Conservation (phyloP, 2,888 invertebrate species). For the Caenorhabditis uteleia region DNA sequence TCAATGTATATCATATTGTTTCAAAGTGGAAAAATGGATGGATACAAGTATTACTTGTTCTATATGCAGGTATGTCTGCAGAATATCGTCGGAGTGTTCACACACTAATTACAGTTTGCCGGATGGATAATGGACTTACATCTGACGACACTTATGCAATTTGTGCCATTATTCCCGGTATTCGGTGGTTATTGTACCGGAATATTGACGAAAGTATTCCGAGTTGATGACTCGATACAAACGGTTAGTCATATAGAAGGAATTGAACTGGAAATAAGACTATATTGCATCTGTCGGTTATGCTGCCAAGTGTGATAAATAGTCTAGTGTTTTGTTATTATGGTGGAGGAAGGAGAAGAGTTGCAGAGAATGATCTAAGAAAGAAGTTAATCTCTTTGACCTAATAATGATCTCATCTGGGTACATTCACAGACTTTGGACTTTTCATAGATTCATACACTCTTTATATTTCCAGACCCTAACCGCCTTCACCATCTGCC, state of each 20-base stretch:
- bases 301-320: too few relatives aligned
- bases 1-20: conserved; percentile 27
- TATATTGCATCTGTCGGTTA: too few relatives aligned
- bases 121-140: conserved; percentile 32
- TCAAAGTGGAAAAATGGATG: conserved; percentile 33
- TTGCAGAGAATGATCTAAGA: too few relatives aligned
- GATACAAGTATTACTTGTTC: conserved; percentile 19
- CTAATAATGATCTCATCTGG: too few relatives aligned
- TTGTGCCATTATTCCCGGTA: conserved; percentile 24
- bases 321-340: too few relatives aligned
- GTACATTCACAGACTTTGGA: too few relatives aligned
- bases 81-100: too few relatives aligned
- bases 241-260: too few relatives aligned
- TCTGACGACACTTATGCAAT: conserved; percentile 23
- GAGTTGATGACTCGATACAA: conserved; percentile 19
- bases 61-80: conserved; percentile 30
- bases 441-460: not conserved
- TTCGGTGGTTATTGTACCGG: conserved; percentile 30
- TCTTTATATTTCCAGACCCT: conserved; percentile 17
- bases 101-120: conserved; percentile 14
- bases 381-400: too few relatives aligned
- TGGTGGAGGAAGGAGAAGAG: too few relatives aligned
- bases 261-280: too few relatives aligned
- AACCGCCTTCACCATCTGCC: conserved; percentile 21
- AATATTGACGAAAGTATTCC: conserved; percentile 9